Base-by-base conservation (phyloP, 2,113 vertebrate genomes). In the Cephalopholis sonnerati region DNA sequence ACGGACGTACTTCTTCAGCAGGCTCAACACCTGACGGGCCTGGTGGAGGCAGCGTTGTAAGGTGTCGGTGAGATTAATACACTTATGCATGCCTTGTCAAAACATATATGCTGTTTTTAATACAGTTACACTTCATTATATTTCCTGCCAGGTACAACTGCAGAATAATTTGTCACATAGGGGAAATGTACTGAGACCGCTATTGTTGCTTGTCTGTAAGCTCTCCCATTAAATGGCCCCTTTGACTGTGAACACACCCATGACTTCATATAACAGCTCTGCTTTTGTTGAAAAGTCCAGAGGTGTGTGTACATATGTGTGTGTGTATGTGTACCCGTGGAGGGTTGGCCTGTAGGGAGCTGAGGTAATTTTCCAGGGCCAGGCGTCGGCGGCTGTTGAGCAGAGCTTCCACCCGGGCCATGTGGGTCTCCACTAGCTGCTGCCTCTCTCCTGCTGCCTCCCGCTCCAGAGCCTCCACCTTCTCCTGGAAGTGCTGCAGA, bases 361-460 rank as follows among this genome's bases (percentile, higher is more conserved):
- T 96, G 66, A 99, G 93, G 91, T 98, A 99, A 86, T 97, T 99
- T 95, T 99, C 98, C 72, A 99, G 94, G 16, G 98, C 96, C 4
- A 97, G 87, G 11, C 97, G 97, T 2, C 97, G 95, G 20, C 97
- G 97, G 79, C 98, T 97, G 0, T 98, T 99, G 82, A 99, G 93
- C 94, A 99, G 96, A 53, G 98, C 96, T 82, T 99, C 98, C 64
- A 99, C 98, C 0, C 98, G 97, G 24, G 97, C 98, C 91, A 99
- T 95, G 92, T 99, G 98, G 5, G 98, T 99, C 75, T 99, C 98
- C 81, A 99, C 98, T 44, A 99, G 95, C 93, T 99, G 98, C 95
- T 99, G 98, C 82, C 99, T 96, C 95, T 99, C 98, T 0, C 96
- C 97, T 0, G 97, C 98, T 3, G 98, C 97, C 87, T 99, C 97